These are phyloP conservation scores for Megaceryle alcyon DNA, from an alignment of 2,797 vertebrate genomes.

Conservation along the genomic window DNA sequence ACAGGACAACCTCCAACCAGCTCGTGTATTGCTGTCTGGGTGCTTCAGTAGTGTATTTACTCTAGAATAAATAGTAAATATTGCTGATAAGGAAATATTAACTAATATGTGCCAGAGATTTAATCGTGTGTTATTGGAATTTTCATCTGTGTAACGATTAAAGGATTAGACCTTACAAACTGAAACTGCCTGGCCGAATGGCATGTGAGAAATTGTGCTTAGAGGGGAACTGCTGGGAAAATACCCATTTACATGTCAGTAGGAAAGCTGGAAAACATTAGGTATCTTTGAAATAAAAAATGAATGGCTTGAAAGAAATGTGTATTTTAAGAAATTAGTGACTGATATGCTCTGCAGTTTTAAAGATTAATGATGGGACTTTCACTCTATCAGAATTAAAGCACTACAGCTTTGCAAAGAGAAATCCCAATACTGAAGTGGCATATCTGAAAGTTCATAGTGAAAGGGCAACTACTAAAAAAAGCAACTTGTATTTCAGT, in stretches of 20 bases:
- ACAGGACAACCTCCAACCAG: not conserved
- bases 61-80: slow-evolving; percentile 37
- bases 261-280: not conserved
- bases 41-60: not conserved
- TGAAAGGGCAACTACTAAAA: not conserved
- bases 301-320: slow-evolving; percentile 21
- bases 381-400: slow-evolving; percentile 6
- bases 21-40: fast-evolving
- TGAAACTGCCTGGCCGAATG: not conserved
- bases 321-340: slow-evolving; percentile 7
- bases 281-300: slow-evolving; percentile 29
- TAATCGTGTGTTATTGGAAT: not conserved
- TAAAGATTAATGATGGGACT: slow-evolving; percentile 5
- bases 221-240: slow-evolving; percentile 4
- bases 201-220: not conserved
- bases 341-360: not conserved
- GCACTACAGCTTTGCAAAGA: not conserved
- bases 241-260: not conserved
- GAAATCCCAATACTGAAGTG: not conserved
- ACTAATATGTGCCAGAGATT: slow-evolving; percentile 10
- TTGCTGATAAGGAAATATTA: slow-evolving; percentile 40
- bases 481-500: not conserved
- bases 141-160: slow-evolving; percentile 10
- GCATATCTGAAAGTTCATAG: not conserved
- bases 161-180: not conserved